A percentile compares a stretch with the other conserved stretches of the same genome.
phyloP scores from a whole-genome alignment of 2,888 invertebrate species.

The Pachydiplax longipennis region DNA sequence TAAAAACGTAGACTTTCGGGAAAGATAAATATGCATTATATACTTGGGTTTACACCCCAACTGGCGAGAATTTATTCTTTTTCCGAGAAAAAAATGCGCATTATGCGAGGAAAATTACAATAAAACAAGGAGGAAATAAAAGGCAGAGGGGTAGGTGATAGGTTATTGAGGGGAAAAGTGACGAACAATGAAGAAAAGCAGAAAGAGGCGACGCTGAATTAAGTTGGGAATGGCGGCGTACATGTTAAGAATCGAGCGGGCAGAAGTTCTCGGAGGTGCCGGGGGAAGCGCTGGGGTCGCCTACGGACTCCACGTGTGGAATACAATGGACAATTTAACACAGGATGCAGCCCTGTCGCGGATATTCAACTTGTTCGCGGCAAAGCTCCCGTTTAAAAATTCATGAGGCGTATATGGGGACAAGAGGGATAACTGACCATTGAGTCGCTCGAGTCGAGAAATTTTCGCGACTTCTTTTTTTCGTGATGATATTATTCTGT shows the following conservation, averaged over 20 bases:
- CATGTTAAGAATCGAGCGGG: neutral
- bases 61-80: neutral
- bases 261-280: neutral
- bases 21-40: too few species aligned
- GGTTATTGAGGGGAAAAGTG: neutral
- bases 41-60: neutral
- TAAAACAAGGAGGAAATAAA: too few species aligned
- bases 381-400: slow-evolving; percentile 21
- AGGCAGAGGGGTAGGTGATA: neutral
- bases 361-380: slow-evolving; percentile 14
- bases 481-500: too few species aligned
- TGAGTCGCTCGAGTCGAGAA: neutral
- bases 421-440: neutral
- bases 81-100: too few species aligned
- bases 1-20: too few species aligned
- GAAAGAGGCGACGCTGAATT: neutral
- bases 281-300: neutral
- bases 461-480: neutral
- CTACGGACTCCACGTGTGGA: slow-evolving; percentile 22
- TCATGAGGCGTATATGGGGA: neutral
- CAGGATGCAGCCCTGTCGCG: slow-evolving; percentile 24
- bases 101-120: too few species aligned
- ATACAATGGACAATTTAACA: slow-evolving; percentile 42
- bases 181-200: neutral
- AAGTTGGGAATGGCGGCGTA: neutral